A percentile compares a stretch with the other conserved stretches of the same genome.
Conservation (phyloP, 2,888 invertebrate genomes). For the Melangyna quadrimaculata region DNA sequence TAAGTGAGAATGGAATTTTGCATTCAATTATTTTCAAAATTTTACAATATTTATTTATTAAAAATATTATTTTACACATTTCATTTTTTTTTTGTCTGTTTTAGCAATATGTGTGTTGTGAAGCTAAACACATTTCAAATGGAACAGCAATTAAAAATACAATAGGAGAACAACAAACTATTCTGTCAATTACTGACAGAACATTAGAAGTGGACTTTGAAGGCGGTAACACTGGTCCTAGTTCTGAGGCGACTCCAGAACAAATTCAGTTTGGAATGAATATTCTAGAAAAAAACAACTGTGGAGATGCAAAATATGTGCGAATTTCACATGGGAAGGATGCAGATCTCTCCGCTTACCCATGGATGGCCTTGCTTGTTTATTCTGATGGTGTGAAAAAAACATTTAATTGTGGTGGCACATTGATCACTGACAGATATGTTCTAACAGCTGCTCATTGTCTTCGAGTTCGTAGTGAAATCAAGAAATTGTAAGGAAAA, state of each 20-base stretch:
- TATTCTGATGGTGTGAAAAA: constrained; percentile 80
- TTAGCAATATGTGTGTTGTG: constrained; percentile 59
- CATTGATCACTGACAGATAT: constrained; percentile 71
- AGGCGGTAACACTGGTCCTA: background rate
- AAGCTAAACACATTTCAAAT: background rate
- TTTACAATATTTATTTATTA: background rate
- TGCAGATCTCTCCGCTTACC: constrained; percentile 85
- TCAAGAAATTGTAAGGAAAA: no score
- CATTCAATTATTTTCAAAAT: background rate
- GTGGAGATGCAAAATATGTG: no score
- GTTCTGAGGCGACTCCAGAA: background rate
- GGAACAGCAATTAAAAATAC: no score
- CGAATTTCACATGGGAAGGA: constrained; percentile 84
- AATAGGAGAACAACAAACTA: no score
- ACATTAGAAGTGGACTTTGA: background rate
- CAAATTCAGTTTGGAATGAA: background rate
- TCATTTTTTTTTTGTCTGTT: background rate
- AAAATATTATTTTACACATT: no score
- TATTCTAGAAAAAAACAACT: no score
- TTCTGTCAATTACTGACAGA: no score
- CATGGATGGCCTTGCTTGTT: constrained; percentile 87
- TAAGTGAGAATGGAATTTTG: constrained; percentile 13
- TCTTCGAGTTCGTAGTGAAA: constrained; percentile 38
- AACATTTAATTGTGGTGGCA: constrained; percentile 74
- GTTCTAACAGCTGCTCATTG: constrained; percentile 74